Percentiles rank a stretch among this genome's conserved stretches.
Conservation (phyloP, 2,113 vertebrate genomes). For the Lepisosteus osseus region DNA sequence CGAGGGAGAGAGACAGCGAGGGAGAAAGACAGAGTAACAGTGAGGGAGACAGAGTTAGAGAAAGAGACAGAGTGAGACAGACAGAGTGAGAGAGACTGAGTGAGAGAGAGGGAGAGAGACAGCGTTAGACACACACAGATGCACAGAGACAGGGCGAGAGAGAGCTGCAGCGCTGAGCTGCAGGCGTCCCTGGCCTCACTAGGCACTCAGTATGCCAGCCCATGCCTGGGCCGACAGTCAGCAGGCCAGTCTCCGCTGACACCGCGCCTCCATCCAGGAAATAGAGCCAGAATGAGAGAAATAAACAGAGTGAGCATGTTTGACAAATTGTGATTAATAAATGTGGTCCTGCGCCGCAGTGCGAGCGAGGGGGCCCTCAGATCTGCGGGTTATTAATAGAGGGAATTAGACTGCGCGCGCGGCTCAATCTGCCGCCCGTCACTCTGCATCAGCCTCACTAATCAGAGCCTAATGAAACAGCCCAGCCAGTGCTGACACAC, state of each 20-base stretch:
- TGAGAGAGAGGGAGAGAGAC: constrained; percentile 24
- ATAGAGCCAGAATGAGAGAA: constrained; percentile 10
- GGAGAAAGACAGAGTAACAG: no score
- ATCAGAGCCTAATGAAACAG: constrained; percentile 74
- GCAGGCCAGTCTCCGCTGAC: constrained; percentile 11
- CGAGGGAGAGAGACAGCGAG: no score
- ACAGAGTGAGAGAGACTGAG: constrained; percentile 15
- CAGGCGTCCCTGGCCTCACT: neutral
- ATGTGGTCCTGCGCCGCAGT: constrained; percentile 67
- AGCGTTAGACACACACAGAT: constrained; percentile 23
- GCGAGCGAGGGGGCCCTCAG: constrained; percentile 39
- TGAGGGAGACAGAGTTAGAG: no score
- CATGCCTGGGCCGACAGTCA: constrained; percentile 58
- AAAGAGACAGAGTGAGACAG: neutral
- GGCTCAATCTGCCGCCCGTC: constrained; percentile 77
- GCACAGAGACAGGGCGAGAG: constrained; percentile 19
- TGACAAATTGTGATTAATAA: constrained; percentile 84
- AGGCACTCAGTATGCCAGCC: constrained; percentile 44
- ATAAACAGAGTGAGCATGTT: constrained; percentile 44
- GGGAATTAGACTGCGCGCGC: constrained; percentile 72
- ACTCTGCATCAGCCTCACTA: constrained; percentile 73
- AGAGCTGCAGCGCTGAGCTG: constrained; percentile 6
- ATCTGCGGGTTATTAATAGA: constrained; percentile 71
- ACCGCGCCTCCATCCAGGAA: neutral
- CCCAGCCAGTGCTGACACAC: constrained; percentile 20